Conservation (phyloP, 2,797 vertebrate genomes). For the Simalia tracyae region DNA sequence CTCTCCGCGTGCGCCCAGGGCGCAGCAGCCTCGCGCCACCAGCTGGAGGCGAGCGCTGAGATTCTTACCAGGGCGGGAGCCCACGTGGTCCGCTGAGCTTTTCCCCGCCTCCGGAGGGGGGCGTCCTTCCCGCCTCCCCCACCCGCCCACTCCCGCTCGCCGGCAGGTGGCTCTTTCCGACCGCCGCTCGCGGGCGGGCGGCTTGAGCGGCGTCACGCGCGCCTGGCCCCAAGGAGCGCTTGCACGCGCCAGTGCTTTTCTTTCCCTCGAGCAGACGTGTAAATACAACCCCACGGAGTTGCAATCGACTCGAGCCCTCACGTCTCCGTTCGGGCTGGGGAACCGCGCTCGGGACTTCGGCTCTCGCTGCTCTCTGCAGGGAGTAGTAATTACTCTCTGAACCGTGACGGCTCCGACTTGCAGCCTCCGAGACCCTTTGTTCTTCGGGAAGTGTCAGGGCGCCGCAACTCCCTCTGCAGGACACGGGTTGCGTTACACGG, state of each 20-base stretch:
- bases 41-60: neutral
- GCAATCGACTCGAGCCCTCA: neutral
- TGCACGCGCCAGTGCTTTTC: neutral
- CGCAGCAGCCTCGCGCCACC: neutral
- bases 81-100: conserved; percentile 30
- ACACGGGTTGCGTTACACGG: neutral
- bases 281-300: neutral
- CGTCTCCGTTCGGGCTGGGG: neutral
- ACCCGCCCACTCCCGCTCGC: conserved; percentile 36
- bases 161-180: conserved; percentile 72
- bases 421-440: neutral
- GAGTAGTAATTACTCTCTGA: neutral
- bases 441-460: neutral
- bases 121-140: neutral
- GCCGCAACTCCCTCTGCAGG: conserved; percentile 16
- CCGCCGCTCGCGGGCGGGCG: neutral
- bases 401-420: fast-evolving
- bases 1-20: too few relatives aligned
- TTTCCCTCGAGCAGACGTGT: neutral
- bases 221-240: neutral
- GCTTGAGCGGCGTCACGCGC: neutral
- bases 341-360: neutral
- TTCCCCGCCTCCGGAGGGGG: neutral
- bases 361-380: too few relatives aligned
- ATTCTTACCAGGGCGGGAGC: neutral